Percentiles rank a stretch among this genome's conserved stretches.
Conservation (phyloP, 2,113 vertebrate species). For the Chlorocebus sabaeus region DNA sequence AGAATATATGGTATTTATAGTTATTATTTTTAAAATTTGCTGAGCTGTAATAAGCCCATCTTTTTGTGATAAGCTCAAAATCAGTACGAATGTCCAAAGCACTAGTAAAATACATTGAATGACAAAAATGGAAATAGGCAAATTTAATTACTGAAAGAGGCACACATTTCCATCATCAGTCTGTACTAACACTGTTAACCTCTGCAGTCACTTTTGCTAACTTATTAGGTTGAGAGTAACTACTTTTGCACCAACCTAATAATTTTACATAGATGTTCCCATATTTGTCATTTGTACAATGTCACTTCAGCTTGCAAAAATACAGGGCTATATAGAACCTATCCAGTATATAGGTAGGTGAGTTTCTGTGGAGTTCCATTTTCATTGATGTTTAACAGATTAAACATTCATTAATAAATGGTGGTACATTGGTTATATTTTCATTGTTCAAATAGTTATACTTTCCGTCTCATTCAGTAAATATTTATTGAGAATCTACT, state of each 20-base stretch:
- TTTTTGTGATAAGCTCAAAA: not conserved
- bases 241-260: no score
- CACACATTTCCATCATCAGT: not conserved
- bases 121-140: not conserved
- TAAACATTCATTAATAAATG: not conserved
- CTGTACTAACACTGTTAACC: not conserved
- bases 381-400: not conserved
- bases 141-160: not conserved
- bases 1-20: not conserved
- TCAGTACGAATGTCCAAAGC: not conserved
- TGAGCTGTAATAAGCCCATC: not conserved
- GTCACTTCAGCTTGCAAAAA: not conserved
- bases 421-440: not conserved
- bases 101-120: not conserved
- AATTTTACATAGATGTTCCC: not conserved
- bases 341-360: fast-evolving
- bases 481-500: not conserved
- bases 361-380: not conserved
- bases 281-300: not conserved
- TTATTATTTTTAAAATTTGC: not conserved
- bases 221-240: not conserved
- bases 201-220: not conserved
- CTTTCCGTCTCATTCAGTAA: not conserved
- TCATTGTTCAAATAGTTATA: not conserved
- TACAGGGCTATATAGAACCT: no score